phyloP scores from a whole-genome alignment of 2,888 invertebrate species.

The Dione juno region DNA sequence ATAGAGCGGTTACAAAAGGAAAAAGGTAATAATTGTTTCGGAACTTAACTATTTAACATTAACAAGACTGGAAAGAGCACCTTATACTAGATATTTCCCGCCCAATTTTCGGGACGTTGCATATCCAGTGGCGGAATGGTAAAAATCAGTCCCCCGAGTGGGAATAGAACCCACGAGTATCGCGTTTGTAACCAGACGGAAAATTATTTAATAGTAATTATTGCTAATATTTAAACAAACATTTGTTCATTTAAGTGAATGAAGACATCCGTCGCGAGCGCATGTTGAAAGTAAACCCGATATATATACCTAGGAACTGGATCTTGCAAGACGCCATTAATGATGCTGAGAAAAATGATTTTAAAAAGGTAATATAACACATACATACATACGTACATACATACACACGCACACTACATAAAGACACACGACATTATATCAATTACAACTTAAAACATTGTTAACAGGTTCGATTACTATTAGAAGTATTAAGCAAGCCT shows the following conservation, averaged over 20 bases:
- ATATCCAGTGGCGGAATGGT: too few relatives aligned
- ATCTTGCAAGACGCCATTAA: conserved; percentile 86
- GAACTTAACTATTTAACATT: too few relatives aligned
- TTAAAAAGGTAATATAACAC: conserved; percentile 62
- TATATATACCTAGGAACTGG: conserved; percentile 87
- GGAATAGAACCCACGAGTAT: too few relatives aligned
- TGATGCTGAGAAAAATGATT: conserved; percentile 85
- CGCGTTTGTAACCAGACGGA: too few relatives aligned
- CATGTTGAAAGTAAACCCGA: conserved; percentile 73
- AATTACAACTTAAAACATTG: conserved; percentile 12
- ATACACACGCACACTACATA: too few relatives aligned
- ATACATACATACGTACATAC: neutral
- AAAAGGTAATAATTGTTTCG: conserved; percentile 52
- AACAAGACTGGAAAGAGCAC: too few relatives aligned
- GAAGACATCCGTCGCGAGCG: conserved; percentile 61
- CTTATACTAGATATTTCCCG: too few relatives aligned
- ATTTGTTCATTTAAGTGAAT: conserved; percentile 59
- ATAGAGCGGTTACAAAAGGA: conserved; percentile 59
- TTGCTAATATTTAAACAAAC: too few relatives aligned
- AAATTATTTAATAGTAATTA: too few relatives aligned
- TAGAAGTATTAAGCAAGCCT: conserved; percentile 80
- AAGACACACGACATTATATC: too few relatives aligned
- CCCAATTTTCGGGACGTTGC: too few relatives aligned
- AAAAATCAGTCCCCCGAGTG: too few relatives aligned
- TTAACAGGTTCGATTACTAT: conserved; percentile 77